Evolutionary conservation across 2,797 vertebrate species (phyloP), one percentile per base, ranked within the genome.

Genomic region (Myripristis jacobus): DNA sequence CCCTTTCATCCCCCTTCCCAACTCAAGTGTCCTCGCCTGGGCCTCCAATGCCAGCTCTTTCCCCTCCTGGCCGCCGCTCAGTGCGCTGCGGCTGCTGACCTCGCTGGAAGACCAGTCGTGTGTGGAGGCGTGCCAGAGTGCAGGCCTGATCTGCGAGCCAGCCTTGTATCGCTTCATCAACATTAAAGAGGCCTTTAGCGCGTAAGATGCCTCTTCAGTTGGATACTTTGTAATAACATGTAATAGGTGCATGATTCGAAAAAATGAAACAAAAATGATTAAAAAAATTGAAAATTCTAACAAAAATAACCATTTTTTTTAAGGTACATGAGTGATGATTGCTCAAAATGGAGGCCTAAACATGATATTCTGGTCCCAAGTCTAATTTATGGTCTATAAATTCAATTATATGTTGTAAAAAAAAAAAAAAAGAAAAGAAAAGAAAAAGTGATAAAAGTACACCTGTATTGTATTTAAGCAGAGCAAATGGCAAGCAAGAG

Each of bases 131-230:
- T 99, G 98, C 86, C 95, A 95, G 90, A 90, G 47, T 7, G 94
- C 6, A 0, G 92, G 94, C 8, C 94, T 98, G 21, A 88, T 98
- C 76, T 99, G 97, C 0, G 98, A 99, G 86, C 97, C 97, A 0
- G 93, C 95, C 64, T 95, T 97, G 91, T 98, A 96, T 89, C 94
- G 93, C 36, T 94, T 96, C 91, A 94, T 99, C 93, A 98, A 99
- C 93, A 94, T 92, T 73, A 96, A 91, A 80, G 95, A 96, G 61
- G 94, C 95, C 73, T 96, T 99, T 77, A 95, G 80, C 66, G 93
- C 94, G 97, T 99, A 91, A 97, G 97, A 69, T 8, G 53, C 25
- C 19, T 25, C 47, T 64, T 66, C 27, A 21, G 38, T 68, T 44
- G 16, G 13, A 46, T 16, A n/a, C 6, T 38, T 16, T 9, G 4